Evolutionary conservation across 2,797 vertebrate genomes (phyloP), one percentile per base, ranked within the genome.

Genomic region (Meda fulgida): DNA sequence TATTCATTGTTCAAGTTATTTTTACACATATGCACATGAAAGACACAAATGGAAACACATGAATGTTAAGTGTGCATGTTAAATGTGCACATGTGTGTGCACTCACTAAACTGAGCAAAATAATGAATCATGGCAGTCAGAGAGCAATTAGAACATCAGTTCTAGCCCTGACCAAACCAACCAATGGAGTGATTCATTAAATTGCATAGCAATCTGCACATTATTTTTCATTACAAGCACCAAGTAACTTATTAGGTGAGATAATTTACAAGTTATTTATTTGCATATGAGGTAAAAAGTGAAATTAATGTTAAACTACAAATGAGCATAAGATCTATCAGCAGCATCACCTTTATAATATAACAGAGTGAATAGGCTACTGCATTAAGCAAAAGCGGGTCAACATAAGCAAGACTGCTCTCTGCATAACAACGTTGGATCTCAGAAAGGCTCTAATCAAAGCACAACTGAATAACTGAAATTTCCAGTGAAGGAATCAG

Each of bases 31-130:
- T 36, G 73, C 51, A 29, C 11, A n/a, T 78, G 13, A 26, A 55
- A 23, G 21, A 60, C 34, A 18, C 34, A 53, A 23, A 36, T 19
- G 18, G 18, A 77, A 58, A 34, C 51, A 36, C 40, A 53, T 78
- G 36, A 58, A 38, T 48, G 77, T 29, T 77, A 48, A 55, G 77
- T 55, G 40, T 63, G 43, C 34, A 55, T 51, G 72, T 70, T 48
- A 26, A 60, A 60, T 2, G 11, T 58, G 55, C 9, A n/a, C 23
- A 58, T 58, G 23, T 0, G 9, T 51, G 70, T 75, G 72, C 72
- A 86, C 77, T 84, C 75, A 87, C 55, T 81, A 71, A 87, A 76
- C 55, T 86, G 67, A 83, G 82, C 66, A 55, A 84, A 55, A 78
- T 88, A 81, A 87, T 86, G 72, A 80, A 83, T 73, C 81, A 81